phyloP scores from a whole-genome alignment of 2,888 invertebrate genomes.

The Maniola hyperantus region DNA sequence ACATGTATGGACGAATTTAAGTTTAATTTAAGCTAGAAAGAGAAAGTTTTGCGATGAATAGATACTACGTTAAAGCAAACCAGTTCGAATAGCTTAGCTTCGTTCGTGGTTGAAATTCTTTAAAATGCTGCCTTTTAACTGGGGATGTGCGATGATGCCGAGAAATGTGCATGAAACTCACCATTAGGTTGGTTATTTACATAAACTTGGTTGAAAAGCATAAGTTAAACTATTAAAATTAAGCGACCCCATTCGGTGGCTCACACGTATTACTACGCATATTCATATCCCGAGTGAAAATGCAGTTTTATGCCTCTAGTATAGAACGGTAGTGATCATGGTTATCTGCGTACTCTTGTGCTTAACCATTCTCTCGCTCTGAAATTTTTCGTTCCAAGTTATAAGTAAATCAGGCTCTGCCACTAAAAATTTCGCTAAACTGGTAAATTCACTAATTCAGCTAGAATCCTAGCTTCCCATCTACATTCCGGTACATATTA shows the following conservation, averaged over 20 bases:
- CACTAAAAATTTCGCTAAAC: slow-evolving; percentile 59
- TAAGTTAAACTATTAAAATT: background rate
- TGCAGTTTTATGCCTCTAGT: background rate
- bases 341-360: background rate
- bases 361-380: background rate
- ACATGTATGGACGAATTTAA: too few species aligned
- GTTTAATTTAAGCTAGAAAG: too few species aligned
- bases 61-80: too few species aligned
- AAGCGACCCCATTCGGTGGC: background rate
- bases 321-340: background rate
- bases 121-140: background rate
- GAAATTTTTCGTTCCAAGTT: background rate
- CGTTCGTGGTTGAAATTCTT: background rate
- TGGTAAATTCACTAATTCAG: slow-evolving; percentile 66
- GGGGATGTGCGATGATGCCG: background rate
- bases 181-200: too few species aligned
- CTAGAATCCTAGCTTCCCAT: slow-evolving; percentile 64
- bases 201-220: too few species aligned
- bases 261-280: background rate
- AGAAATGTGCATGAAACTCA: too few species aligned
- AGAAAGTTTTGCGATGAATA: too few species aligned
- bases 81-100: background rate
- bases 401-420: background rate
- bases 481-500: slow-evolving; percentile 50
- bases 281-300: background rate